Base-by-base conservation (phyloP, 2,888 invertebrate species). In the Drosophila quasianomalipes region DNA sequence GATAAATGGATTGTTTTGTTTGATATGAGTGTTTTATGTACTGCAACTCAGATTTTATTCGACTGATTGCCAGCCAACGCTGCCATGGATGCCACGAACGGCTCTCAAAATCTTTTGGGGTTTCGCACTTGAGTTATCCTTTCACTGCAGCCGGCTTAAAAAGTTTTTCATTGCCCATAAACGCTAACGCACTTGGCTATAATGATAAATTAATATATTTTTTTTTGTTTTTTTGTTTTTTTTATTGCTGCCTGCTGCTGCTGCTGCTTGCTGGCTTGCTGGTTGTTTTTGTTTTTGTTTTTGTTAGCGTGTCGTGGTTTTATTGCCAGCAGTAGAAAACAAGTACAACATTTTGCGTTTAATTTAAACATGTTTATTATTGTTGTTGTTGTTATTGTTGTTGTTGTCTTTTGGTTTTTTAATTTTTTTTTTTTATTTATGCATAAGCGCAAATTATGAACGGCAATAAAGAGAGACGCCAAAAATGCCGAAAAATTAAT, bases 81-180 rank as follows among this genome's bases (percentile, higher is more conserved):
- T 16, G 9, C 47, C 16, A 6, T 19, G 28, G 37, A 19, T 30
- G 41, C 30, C 30, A 60, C 14, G 26, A 28, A 9, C n/a, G 52
- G 33, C 49, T 28, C 33, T 49, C 26, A 35, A 49, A 49, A 60
- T 60, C 60, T 28, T 57, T 54, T n/a, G 31, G n/a, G 61, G 55
- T 37, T 28, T 47, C 16, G 70, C 28, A 26, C 49, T 70, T 70
- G 70, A 65, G 69, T 79, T 65, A 54, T 52, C 61, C 75, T 66
- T 67, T 62, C 16, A n/a, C 22, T 58, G 30, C 49, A 51, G 51
- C 5, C 28, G 61, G 31, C 44, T 47, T 30, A 44, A 57, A 68
- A 81, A 77, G 65, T 86, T 81, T 28, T 82, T 89, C 85, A 86
- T 89, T 86, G 83, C 77, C 79, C 77, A 80, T 88, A 85, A 88